phyloP scores from a whole-genome alignment of 2,888 invertebrate species.

The Epirrhoe tristata region DNA sequence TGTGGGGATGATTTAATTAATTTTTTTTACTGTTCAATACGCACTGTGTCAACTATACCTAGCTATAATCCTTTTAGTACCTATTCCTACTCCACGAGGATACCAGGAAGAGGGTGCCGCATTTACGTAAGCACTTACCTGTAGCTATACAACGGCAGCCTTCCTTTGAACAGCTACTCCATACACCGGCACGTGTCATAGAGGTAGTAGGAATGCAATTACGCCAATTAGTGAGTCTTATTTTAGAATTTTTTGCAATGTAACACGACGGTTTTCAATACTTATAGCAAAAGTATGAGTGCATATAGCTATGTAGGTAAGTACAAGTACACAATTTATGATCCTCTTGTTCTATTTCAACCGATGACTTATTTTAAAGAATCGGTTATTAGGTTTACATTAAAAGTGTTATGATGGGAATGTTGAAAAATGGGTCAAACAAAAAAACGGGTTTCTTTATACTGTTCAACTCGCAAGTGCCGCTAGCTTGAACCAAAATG shows the following conservation, averaged over 20 bases:
- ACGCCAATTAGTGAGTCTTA: too few relatives aligned
- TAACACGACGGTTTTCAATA: too few relatives aligned
- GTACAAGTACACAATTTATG: too few relatives aligned
- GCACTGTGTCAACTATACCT: slow-evolving; percentile 21
- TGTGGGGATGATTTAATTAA: not conserved
- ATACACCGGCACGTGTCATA: slow-evolving; percentile 18
- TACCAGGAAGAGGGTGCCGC: slow-evolving; percentile 24
- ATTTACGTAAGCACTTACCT: slow-evolving; percentile 26
- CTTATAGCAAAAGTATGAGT: too few relatives aligned
- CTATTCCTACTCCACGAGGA: slow-evolving; percentile 35
- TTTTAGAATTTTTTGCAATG: too few relatives aligned
- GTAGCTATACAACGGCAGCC: slow-evolving; percentile 21
- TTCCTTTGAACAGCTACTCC: not conserved
- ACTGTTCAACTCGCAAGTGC: not conserved
- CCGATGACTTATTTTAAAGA: too few relatives aligned
- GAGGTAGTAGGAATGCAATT: not conserved
- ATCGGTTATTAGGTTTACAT: not conserved
- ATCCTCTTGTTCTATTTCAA: too few relatives aligned
- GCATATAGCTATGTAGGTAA: too few relatives aligned
- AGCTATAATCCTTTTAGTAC: slow-evolving; percentile 23
- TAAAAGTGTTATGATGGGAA: not conserved
- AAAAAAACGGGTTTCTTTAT: not conserved
- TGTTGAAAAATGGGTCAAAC: too few relatives aligned
- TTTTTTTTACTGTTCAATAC: slow-evolving; percentile 6
- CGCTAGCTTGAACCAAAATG: not conserved